These are phyloP conservation scores for Pterostichus madidus DNA, from an alignment of 2,888 invertebrate species.

Conservation along the genomic window DNA sequence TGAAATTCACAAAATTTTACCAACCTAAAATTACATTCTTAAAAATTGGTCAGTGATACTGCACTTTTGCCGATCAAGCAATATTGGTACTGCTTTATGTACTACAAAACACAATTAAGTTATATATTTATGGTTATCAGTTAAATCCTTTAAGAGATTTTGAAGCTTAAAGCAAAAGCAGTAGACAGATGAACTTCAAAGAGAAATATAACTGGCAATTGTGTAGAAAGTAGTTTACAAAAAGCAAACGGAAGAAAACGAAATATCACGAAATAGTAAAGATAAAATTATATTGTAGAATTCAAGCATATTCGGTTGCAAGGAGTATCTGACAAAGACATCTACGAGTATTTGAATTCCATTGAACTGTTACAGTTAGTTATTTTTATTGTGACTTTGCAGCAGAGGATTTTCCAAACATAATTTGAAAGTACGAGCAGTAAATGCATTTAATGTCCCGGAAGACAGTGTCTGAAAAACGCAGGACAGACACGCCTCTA, in stretches of 20 bases:
- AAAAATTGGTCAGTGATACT: too few species aligned
- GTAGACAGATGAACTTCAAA: background rate
- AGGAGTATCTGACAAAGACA: background rate
- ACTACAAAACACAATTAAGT: background rate
- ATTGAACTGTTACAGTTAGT: conserved; percentile 15
- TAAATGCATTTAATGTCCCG: conserved; percentile 44
- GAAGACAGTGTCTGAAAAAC: background rate
- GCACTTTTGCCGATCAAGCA: too few species aligned
- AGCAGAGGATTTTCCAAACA: conserved; percentile 22
- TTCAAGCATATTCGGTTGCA: background rate
- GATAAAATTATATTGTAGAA: background rate
- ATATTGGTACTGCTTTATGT: too few species aligned
- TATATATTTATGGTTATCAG: background rate
- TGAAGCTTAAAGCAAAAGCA: too few species aligned
- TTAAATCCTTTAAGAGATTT: background rate
- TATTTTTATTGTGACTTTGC: conserved; percentile 44
- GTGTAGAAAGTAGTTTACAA: too few species aligned
- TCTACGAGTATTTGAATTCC: conserved; percentile 23
- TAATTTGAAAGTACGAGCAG: conserved; percentile 50
- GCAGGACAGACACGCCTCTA: conserved; percentile 19
- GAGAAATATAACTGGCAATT: too few species aligned
- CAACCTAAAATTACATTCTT: too few species aligned
- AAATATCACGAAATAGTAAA: too few species aligned
- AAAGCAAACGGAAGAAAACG: too few species aligned
- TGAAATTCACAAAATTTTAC: too few species aligned